Evolutionary conservation across 2,113 vertebrate species (phyloP), one percentile per base, ranked within the genome.

Genomic region (Stercorarius parasiticus): DNA sequence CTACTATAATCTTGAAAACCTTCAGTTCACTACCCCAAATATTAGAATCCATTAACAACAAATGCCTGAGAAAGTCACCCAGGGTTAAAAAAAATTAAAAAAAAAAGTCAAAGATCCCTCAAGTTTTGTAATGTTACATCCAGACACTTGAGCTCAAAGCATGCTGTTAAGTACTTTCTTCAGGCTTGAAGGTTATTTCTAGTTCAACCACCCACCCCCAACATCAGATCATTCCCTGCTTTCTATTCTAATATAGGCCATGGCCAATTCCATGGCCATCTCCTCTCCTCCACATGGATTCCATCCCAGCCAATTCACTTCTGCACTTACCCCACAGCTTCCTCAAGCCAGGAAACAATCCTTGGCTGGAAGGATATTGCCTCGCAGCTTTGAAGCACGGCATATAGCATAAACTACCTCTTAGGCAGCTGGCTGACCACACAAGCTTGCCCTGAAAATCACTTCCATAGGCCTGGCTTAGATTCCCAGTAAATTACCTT

Each of bases 101-200:
- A 0, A 21, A 18, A 49, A 29, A 26, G n/a, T 3, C 32, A 27
- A 61, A 76, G 49, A 42, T 40, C 17, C 25, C 18, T 3, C 36
- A 19, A 69, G 52, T 65, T 93, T n/a, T 82, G n/a, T 25, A 76
- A 18, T 8, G 34, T 18, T 36, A 18, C 26, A 49, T 32, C 27
- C 74, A 87, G 62, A 17, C 34, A 62, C 36, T 10, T 16, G 50
- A 92, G 64, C 74, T 88, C 65, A 29, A 53, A 80, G 59, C 71
- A 87, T 34, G 49, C 78, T 85, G 64, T 42, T 4, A 10, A 73
- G 45, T 30, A 32, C 84, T 65, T 53, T 82, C 74, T 56, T 67
- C 49, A 65, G 84, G 82, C 82, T 83, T 83, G 88, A 77, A 90
- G 85, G 85, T 86, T 93, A 93, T 85, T 92, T 95, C 79, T 83